Evolutionary conservation across 2,797 vertebrate species (phyloP).

Genomic region (Sebastes itinus): DNA sequence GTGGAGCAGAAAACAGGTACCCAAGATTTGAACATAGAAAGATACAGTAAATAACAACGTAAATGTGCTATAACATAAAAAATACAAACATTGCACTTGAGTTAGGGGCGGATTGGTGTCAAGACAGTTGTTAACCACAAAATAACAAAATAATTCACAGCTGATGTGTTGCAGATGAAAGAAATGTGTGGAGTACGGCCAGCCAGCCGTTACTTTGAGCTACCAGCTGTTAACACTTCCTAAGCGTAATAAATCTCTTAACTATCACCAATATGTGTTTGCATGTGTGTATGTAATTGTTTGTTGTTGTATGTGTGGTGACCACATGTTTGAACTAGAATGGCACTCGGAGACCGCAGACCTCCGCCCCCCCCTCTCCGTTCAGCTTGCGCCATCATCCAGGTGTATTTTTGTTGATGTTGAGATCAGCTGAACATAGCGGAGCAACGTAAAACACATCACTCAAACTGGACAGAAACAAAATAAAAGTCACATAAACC

Average conservation of each 20-base stretch:
- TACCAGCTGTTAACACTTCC: not conserved
- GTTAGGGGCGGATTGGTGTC: not conserved
- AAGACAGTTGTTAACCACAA: not conserved
- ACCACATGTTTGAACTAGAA: not conserved
- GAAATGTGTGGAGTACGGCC: not conserved
- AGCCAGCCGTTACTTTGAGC: not conserved
- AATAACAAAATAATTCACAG: not conserved
- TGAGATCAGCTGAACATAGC: too few species aligned
- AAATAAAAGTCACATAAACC: too few species aligned
- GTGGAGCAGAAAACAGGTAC: not conserved
- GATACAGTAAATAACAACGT: not conserved
- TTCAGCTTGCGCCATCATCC: too few species aligned
- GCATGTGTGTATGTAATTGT: not conserved
- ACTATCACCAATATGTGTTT: not conserved
- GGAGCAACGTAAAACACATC: too few species aligned
- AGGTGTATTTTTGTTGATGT: too few species aligned
- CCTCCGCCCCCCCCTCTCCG: too few species aligned
- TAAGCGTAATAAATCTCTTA: not conserved
- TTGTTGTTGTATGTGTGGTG: not conserved
- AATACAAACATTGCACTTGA: not conserved
- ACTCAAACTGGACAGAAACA: too few species aligned
- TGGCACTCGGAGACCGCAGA: too few species aligned
- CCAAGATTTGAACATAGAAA: not conserved
- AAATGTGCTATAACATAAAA: not conserved
- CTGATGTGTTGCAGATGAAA: not conserved